Base-by-base conservation (phyloP, 2,888 invertebrate genomes). In the Lepidochrysops patricia region DNA sequence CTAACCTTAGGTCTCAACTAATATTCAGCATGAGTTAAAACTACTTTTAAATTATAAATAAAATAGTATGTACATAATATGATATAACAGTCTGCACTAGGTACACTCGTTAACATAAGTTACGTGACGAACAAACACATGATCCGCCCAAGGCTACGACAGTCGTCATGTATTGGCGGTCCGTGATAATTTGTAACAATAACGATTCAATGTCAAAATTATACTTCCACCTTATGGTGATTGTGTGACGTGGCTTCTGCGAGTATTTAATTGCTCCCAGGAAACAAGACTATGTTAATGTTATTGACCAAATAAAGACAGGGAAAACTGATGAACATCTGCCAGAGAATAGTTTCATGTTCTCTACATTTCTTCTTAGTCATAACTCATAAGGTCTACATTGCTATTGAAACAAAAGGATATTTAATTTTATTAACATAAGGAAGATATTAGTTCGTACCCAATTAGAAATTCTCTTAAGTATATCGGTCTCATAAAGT, bases 111-210 rank as follows among this genome's bases (percentile, higher is more conserved):
- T 80, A 73, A 73, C 75, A 75, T 68, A 73, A 74, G 74, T 81
- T 82, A 82, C 81, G 83, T 76, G 69, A 70, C 68, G 68, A 73
- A 76, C 79, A 80, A 84, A 85, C 82, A 84, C 74, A 83, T 78
- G 76, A 80, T 79, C 74, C 73, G 70, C 68, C 79, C 86, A 86
- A 85, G 86, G 87, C 79, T 80, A 75, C 72, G 68, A 67, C 66
- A 73, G 70, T 77, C 81, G 84, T 83, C 84, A 83, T 73, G 74
- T 76, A 71, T 75, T 74, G 74, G 68, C 70, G 75, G 71, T 72
- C 75, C 77, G 74, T 70, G 73, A 77, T 76, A 76, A 78, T 79
- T 71, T 79, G 80, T 76, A 82, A 84, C 83, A 84, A 84, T 82
- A 81, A 79, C 73, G 72, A 71, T 71, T 79, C 79, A 81, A 82